Percentiles rank a stretch among this genome's conserved stretches.
These are phyloP conservation scores for Ferdinandea cuprea DNA, from an alignment of 2,888 invertebrate genomes.

Conservation along the genomic window DNA sequence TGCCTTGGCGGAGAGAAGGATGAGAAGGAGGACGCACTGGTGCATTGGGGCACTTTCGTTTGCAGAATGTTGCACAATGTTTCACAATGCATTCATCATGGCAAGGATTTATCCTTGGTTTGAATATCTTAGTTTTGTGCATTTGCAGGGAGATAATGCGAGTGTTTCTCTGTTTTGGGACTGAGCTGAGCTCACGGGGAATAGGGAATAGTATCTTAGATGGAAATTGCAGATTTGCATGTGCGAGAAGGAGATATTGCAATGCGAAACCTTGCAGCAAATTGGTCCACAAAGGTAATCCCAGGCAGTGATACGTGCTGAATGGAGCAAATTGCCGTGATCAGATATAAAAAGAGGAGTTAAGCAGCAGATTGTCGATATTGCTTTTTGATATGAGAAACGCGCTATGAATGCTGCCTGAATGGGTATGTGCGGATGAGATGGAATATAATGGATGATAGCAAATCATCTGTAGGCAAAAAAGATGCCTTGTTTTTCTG, in stretches of 20 bases:
- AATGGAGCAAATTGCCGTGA: constrained; percentile 4
- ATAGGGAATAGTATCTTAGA: constrained; percentile 35
- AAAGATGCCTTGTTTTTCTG: too few species aligned
- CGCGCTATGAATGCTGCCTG: background rate
- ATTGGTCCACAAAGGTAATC: constrained; percentile 28
- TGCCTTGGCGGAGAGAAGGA: constrained; percentile 14
- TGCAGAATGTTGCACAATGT: constrained; percentile 30
- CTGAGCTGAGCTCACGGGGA: background rate
- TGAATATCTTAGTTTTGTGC: background rate
- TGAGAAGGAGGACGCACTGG: constrained; percentile 3
- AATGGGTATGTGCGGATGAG: background rate
- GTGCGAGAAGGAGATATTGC: constrained; percentile 11
- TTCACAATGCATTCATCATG: constrained; percentile 42
- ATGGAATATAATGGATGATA: background rate
- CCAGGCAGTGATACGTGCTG: background rate
- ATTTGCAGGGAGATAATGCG: constrained; percentile 23
- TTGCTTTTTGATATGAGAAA: constrained; percentile 8
- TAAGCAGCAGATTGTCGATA: constrained; percentile 27
- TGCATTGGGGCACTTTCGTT: background rate
- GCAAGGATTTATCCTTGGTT: constrained; percentile 3
- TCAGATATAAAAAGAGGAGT: background rate
- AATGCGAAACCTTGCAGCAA: constrained; percentile 25
- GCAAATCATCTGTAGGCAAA: too few species aligned
- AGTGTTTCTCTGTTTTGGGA: background rate
- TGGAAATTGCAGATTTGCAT: constrained; percentile 20